Evolutionary conservation across 2,797 vertebrate genomes (phyloP), one percentile per base, ranked within the genome.

Genomic region (Mareca strepera): DNA sequence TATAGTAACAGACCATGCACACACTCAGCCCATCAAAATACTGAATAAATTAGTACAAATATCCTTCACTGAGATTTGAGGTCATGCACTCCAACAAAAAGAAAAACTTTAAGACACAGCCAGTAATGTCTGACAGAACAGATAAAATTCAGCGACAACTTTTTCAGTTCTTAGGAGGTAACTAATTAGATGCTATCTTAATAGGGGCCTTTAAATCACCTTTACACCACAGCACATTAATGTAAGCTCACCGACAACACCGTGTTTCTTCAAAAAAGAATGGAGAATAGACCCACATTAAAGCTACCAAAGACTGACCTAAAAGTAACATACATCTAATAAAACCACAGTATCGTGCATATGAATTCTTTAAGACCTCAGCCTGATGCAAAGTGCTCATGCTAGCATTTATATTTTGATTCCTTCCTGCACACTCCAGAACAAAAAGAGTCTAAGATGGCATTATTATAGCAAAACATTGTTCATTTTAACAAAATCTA

Each of bases 81-180:
- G 7, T 70, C 31, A 55, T 0, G 0, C 17, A 59, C 35, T 76
- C 21, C 52, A 85, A 39, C 1, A 2, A 82, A 53, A 2, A 2
- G 79, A 58, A 2, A 79, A 64, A 78, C 7, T 66, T 59, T 77
- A 53, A 37, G 56, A 55, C 12, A 58, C 0, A 0, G 70, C 26
- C 39, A 69, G 31, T 68, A 60, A 56, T 9, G 6, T 60, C 31
- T 17, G 6, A 83, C 18, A 76, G 52, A 82, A 46, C 78, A 60
- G 6, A 72, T 13, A 69, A 76, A 62, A 84, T 33, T 66, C 29
- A 84, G 59, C 18, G 56, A 73, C 1, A 1, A 20, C 1, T 52
- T 73, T 59, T 82, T 64, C 83, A 70, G 26, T 5, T 82, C 43
- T 79, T 33, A 85, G 60, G 53, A 75, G 43, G 23, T 10, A 80